These are phyloP conservation scores for Crotalus tigris DNA, from an alignment of 2,113 vertebrate species.

Conservation along the genomic window DNA sequence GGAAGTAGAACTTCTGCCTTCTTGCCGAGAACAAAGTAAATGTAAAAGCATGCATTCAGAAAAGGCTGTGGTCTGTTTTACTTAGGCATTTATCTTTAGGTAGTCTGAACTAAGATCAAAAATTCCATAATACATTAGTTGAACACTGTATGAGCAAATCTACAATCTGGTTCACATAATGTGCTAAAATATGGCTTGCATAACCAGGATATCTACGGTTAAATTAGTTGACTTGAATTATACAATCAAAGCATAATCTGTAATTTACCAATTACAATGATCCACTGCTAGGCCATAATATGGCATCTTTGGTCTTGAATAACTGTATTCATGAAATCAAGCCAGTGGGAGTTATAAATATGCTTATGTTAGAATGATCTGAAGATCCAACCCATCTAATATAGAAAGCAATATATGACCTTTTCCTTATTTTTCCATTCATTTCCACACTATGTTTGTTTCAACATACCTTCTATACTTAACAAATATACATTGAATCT, in stretches of 20 bases:
- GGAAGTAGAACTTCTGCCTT: constrained; percentile 24
- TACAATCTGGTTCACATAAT: not conserved
- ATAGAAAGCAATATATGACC: not conserved
- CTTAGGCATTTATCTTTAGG: not conserved
- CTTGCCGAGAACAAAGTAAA: not conserved
- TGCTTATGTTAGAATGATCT: not conserved
- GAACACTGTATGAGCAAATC: not conserved
- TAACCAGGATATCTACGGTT: not conserved
- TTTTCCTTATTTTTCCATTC: not conserved
- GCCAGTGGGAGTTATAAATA: not conserved
- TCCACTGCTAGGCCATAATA: not conserved
- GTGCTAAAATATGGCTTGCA: not conserved
- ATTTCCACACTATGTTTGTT: not conserved
- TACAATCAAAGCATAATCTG: not conserved
- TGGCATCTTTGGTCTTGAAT: not conserved
- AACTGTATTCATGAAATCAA: not conserved
- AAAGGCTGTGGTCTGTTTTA: too few relatives aligned
- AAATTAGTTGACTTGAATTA: not conserved
- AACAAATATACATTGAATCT: not conserved
- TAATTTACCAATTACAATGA: not conserved
- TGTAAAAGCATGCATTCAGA: not conserved
- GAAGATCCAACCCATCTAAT: not conserved
- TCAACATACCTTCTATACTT: not conserved
- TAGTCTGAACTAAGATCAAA: not conserved
- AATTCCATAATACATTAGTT: not conserved